Conservation (phyloP, 2,797 vertebrate genomes). For the Vipera latastei region DNA sequence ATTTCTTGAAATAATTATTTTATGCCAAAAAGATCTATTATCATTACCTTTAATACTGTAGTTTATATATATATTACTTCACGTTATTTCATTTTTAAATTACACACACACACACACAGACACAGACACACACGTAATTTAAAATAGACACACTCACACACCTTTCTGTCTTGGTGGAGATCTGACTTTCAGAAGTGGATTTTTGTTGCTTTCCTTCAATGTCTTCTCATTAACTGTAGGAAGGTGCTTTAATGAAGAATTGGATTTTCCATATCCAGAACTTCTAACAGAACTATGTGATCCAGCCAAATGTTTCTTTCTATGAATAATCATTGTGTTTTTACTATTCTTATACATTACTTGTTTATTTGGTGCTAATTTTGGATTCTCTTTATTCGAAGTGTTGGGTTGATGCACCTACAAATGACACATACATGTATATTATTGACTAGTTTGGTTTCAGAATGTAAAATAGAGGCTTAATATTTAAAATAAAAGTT, state of each 20-base stretch:
- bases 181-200: slow-evolving; percentile 52
- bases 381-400: slow-evolving; percentile 50
- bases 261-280: slow-evolving; percentile 73
- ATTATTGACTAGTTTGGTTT: slow-evolving; percentile 19
- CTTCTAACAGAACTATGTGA: slow-evolving; percentile 64
- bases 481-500: neutral
- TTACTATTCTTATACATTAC: slow-evolving; percentile 53
- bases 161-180: slow-evolving; percentile 69
- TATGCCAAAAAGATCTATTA: neutral
- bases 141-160: no score
- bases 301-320: slow-evolving; percentile 65
- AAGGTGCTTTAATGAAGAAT: slow-evolving; percentile 60
- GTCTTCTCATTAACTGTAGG: slow-evolving; percentile 63
- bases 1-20: neutral
- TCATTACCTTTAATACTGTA: neutral
- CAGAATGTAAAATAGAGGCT: neutral
- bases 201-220: slow-evolving; percentile 63
- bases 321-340: slow-evolving; percentile 61
- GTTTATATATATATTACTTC: neutral
- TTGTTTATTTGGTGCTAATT: slow-evolving; percentile 48
- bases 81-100: neutral
- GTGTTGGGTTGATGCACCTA: slow-evolving; percentile 52
- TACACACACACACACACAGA: no score
- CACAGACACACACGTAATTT: no score
- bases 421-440: slow-evolving; percentile 9